A percentile compares a stretch with the other conserved stretches of the same genome.
Evolutionary conservation across 2,113 vertebrate species (phyloP).

Genomic region (Amblyornis subalaris): DNA sequence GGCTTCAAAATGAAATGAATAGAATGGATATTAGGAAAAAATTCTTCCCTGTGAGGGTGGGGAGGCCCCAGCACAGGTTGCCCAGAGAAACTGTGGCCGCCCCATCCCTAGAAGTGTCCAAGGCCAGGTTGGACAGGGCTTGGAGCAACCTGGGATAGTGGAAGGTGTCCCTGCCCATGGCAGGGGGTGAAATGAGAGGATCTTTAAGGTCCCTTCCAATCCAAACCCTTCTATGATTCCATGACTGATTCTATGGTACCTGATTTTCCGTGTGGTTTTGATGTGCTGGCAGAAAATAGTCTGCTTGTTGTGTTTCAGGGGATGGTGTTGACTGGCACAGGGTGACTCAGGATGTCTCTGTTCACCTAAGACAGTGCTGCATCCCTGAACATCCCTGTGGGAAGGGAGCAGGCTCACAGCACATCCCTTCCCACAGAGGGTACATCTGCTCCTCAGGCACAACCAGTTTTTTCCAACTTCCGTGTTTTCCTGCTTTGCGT

Average conservation of each 20-base stretch:
- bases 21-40: neutral
- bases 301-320: neutral
- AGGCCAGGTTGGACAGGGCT: fast-evolving
- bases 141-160: fast-evolving
- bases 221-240: neutral
- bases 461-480: neutral
- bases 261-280: neutral
- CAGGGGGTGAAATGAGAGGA: neutral
- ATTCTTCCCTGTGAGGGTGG: neutral
- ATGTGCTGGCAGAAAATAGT: neutral
- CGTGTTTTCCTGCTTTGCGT: neutral
- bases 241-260: neutral
- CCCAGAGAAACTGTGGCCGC: neutral
- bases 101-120: neutral
- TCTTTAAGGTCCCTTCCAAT: neutral
- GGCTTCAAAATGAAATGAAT: neutral
- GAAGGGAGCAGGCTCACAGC: neutral
- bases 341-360: neutral
- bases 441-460: neutral
- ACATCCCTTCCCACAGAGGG: neutral
- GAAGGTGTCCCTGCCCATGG: neutral
- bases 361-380: neutral
- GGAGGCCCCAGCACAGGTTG: fast-evolving
- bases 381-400: neutral
- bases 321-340: neutral